phyloP scores from a whole-genome alignment of 2,797 vertebrate species.

The Meriones psammophilus region DNA sequence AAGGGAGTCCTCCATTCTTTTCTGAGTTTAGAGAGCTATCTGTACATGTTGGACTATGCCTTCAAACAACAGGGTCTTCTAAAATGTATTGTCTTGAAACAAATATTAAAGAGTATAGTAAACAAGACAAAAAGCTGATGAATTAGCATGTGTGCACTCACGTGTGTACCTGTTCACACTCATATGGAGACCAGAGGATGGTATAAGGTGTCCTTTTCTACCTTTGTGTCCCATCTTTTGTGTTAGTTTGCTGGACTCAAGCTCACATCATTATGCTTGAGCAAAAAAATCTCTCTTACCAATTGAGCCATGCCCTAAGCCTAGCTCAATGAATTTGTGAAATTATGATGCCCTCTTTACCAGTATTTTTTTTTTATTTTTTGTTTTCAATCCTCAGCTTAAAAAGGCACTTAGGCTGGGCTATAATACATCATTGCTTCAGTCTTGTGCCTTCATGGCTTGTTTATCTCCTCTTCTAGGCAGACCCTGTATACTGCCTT shows the following conservation, averaged over 20 bases:
- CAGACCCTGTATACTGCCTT: accelerated
- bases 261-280: not conserved
- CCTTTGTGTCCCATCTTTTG: not conserved
- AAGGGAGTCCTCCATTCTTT: not conserved
- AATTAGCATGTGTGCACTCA: not conserved
- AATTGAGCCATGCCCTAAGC: not conserved
- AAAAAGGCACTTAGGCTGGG: accelerated
- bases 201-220: too few relatives aligned
- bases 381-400: not conserved
- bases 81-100: not conserved
- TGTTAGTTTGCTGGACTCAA: not conserved
- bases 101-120: not conserved
- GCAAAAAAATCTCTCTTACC: not conserved
- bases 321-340: not conserved
- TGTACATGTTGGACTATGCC: too few relatives aligned
- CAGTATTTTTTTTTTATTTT: not conserved
- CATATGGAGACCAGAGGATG: too few relatives aligned
- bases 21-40: too few relatives aligned
- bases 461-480: too few relatives aligned
- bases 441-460: accelerated
- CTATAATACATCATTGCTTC: not conserved
- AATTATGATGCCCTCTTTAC: not conserved
- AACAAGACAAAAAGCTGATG: not conserved
- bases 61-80: too few relatives aligned
- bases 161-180: too few relatives aligned